phyloP scores from a whole-genome alignment of 2,888 invertebrate genomes.

The Theretra japonica region DNA sequence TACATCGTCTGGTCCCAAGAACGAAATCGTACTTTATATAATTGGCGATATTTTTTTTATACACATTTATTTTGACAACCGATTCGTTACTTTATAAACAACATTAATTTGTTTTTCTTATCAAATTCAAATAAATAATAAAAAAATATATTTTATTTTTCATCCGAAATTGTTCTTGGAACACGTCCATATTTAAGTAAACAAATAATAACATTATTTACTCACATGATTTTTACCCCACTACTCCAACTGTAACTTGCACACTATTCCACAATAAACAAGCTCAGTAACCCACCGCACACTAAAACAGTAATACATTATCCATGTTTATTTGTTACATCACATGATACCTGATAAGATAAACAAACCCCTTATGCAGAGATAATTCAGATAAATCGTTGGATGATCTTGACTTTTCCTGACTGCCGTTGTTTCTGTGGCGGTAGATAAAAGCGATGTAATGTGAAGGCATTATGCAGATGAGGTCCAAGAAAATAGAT shows the following conservation, averaged over 20 bases:
- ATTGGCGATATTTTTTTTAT: too few relatives aligned
- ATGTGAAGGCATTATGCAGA: background rate
- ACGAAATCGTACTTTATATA: too few relatives aligned
- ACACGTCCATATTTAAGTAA: too few relatives aligned
- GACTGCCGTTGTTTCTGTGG: background rate
- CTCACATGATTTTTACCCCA: background rate
- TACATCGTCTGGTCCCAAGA: too few relatives aligned
- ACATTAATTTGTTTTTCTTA: too few relatives aligned
- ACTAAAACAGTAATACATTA: background rate
- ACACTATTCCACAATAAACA: background rate
- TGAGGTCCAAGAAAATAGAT: too few relatives aligned
- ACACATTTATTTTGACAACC: too few relatives aligned
- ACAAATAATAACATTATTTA: too few relatives aligned
- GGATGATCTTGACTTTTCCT: slow-evolving; percentile 17
- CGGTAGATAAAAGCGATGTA: background rate
- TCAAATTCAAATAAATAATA: too few relatives aligned
- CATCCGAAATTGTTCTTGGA: too few relatives aligned
- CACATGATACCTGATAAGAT: slow-evolving; percentile 20
- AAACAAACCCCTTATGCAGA: slow-evolving; percentile 4
- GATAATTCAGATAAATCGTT: slow-evolving; percentile 22
- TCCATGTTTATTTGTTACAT: slow-evolving; percentile 20
- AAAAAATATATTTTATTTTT: too few relatives aligned
- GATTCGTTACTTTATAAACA: background rate
- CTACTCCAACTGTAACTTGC: too few relatives aligned
- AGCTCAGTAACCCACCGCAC: background rate